phyloP scores from a whole-genome alignment of 2,888 invertebrate genomes.

The Rhyacophila evoluta region DNA sequence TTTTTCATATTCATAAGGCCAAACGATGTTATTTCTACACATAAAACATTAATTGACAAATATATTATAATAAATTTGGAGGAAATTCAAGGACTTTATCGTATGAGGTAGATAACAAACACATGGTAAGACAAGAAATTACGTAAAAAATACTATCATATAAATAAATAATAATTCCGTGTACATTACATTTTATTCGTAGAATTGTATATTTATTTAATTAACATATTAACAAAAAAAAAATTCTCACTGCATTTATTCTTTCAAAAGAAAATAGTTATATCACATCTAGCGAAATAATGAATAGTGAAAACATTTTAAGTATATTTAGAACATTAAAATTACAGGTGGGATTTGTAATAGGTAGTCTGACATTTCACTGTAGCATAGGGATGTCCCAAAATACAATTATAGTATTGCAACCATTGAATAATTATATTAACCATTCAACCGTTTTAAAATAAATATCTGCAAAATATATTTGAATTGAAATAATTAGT shows the following conservation, averaged over 20 bases:
- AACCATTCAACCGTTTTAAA: no score
- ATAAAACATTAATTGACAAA: neutral
- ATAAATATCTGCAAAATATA: no score
- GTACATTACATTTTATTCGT: neutral
- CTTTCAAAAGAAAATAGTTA: neutral
- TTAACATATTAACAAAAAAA: neutral
- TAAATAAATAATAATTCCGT: neutral
- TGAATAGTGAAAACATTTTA: neutral
- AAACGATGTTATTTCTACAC: neutral
- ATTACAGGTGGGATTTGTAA: no score
- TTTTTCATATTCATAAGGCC: no score
- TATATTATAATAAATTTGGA: neutral
- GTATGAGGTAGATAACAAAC: conserved; percentile 3
- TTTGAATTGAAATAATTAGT: no score
- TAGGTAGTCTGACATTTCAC: neutral
- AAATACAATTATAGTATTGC: no score
- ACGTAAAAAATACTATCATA: neutral
- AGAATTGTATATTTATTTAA: conserved; percentile 16
- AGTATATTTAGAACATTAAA: neutral
- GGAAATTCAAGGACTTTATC: neutral
- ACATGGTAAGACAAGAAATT: neutral
- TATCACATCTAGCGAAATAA: neutral
- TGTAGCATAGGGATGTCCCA: no score
- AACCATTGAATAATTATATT: no score
- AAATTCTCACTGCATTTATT: neutral